A percentile compares a stretch with the other conserved stretches of the same genome.
These are phyloP conservation scores for Caenorhabditis angaria DNA, from an alignment of 2,888 invertebrate species.

Conservation along the genomic window DNA sequence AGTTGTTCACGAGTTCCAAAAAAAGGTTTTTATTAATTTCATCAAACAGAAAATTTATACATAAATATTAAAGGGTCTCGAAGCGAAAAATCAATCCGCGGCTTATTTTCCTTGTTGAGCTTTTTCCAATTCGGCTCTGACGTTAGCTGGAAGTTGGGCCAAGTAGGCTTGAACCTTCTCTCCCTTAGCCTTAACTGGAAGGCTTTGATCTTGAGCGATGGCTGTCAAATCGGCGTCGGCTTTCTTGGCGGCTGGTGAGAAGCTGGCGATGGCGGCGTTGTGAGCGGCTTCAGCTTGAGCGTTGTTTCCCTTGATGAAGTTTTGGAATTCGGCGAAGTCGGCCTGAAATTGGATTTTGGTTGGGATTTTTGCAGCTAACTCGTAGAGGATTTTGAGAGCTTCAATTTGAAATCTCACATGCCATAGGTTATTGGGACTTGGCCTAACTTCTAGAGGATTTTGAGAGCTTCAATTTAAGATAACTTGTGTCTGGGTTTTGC, in stretches of 20 bases:
- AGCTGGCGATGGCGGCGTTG: constrained; percentile 55
- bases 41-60: neutral
- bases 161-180: constrained; percentile 62
- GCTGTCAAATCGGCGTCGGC: constrained; percentile 60
- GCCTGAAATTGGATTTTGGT: constrained; percentile 46
- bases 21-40: neutral
- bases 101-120: constrained; percentile 42
- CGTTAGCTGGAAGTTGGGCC: constrained; percentile 55
- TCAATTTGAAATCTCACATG: neutral
- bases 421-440: too few species aligned
- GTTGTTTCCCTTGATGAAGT: constrained; percentile 53
- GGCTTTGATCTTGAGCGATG: constrained; percentile 59
- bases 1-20: neutral
- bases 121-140: constrained; percentile 62
- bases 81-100: neutral
- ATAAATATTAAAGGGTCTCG: neutral
- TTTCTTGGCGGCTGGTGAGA: constrained; percentile 63
- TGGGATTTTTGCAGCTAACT: neutral
- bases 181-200: constrained; percentile 61
- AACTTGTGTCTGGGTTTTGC: too few species aligned
- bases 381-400: neutral
- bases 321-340: constrained; percentile 63
- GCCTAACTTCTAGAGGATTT: too few species aligned
- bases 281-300: constrained; percentile 64
- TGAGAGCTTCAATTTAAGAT: too few species aligned